Evolutionary conservation across 1,140 invertebrate species (phyloP), one percentile per base, ranked within the genome.

Genomic region (Hycleus phaleratus): DNA sequence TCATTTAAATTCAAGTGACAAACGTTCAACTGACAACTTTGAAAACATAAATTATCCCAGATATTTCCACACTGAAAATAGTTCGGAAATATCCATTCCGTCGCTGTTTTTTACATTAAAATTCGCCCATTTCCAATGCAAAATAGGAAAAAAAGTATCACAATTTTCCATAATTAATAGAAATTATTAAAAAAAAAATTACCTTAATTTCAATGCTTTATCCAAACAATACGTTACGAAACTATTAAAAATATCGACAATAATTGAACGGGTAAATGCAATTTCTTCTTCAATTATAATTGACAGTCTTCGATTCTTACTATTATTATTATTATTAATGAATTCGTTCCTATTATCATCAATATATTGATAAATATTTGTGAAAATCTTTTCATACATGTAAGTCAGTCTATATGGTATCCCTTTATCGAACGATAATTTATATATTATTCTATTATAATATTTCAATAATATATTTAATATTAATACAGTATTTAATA

Each of bases 161-260:
- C 18, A 18, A 18, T 18, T 18, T 18, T 18, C 18, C 18, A 18
- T 18, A 12, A 0, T 12, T 12, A 18, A 18, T 18, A 18, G 18
- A 18, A 18, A 18, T 18, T 18, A 18, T 18, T 1, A 1, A 18
- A 32, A 5, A 43, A 26, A 8, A 46, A 61, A 62, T 67, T 67
- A 71, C 68, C 61, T 60, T 18, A 45, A 42, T 54, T 63, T 51
- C 9, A 72, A 46, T 10, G 68, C 65, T 56, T 69, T 56, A 56
- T 72, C 66, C 32, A 69, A 57, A 49, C 68, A 62, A 58, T 62
- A 40, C 7, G 63, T 56, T 4, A 66, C 46, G 57, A 70, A 65
- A 38, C 48, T 44, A 51, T 71, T 60, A 56, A 68, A 71, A 49
- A 65, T 44, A 59, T 68, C 64, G 7, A 71, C 46, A 64, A 70